Evolutionary conservation across 2,797 vertebrate genomes (phyloP), one percentile per base, ranked within the genome.

Genomic region (Typhlichthys eigenmanni): DNA sequence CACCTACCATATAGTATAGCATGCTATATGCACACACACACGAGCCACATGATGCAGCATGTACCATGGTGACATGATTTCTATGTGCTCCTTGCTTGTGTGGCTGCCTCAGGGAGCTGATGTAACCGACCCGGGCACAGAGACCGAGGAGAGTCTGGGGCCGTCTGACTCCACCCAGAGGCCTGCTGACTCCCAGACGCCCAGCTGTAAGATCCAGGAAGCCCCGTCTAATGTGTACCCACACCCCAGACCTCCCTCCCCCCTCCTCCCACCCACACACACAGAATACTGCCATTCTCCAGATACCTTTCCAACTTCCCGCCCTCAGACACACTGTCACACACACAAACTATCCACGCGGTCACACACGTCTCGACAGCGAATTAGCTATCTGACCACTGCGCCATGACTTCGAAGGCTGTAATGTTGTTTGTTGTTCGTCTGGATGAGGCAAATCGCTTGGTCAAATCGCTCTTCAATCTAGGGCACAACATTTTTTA

Each of bases 61-160:
- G 38, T 38, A 11, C 54, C 47, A 52, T 60, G 67, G 0, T 14
- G 13, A 1, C 1, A 45, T 0, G 0, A 49, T 16, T 5, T 9
- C 17, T 47, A 49, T 45, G 68, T 5, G 1, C 13, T 60, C n/a
- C 13, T 19, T 51, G 67, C 2, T 11, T 34, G 54, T 16, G 2
- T 47, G n/a, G 11, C 14, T 0, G 3, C 47, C 62, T 63, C 83
- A 99, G 97, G 95, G 94, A 73, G 92, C 93, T 83, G 96, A 98
- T 38, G 93, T 93, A 68, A 96, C 95, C 2, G 98, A 98, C 79
- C 95, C 95, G 0, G 94, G 95, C 73, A 98, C 96, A 3, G 98
- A 98, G 88, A 97, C 95, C 0, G 97, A 98, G 82, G 97, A 98
- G 86, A 97, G 95, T 90, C 82, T 98, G 83, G 94, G 95, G 82